Evolutionary conservation across 2,888 invertebrate genomes (phyloP).

Genomic region (Leptogaster cylindrica): DNA sequence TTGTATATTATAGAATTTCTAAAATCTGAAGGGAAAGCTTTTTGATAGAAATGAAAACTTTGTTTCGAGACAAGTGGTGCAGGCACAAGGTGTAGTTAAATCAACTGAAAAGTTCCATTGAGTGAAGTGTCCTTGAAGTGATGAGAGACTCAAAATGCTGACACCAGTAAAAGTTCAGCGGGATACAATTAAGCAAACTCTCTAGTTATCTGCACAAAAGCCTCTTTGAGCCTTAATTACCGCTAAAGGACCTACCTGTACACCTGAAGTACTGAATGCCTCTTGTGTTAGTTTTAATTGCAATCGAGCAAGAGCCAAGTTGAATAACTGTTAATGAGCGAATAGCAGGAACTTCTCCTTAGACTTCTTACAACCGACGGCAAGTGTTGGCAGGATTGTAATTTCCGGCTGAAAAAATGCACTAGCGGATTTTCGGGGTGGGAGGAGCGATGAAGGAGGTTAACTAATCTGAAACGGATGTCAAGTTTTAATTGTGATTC

Average conservation of each 20-base stretch:
- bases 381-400: too few species aligned
- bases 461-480: too few species aligned
- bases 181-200: constrained; percentile 40
- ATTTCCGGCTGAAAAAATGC: too few species aligned
- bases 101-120: constrained; percentile 37
- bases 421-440: too few species aligned
- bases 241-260: constrained; percentile 33
- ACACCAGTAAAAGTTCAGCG: constrained; percentile 39
- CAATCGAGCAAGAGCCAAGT: constrained; percentile 38
- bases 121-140: constrained; percentile 30
- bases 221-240: constrained; percentile 35
- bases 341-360: constrained; percentile 8
- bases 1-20: too few species aligned
- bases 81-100: constrained; percentile 18
- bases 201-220: constrained; percentile 37
- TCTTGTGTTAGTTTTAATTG: constrained; percentile 43
- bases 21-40: too few species aligned
- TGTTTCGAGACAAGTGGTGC: background rate
- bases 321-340: constrained; percentile 37
- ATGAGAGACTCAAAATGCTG: constrained; percentile 37
- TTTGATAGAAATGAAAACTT: too few species aligned
- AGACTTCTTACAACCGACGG: constrained; percentile 31
- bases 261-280: constrained; percentile 33
- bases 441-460: too few species aligned
- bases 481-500: too few species aligned